A percentile compares a stretch with the other conserved stretches of the same genome.
phyloP scores from a whole-genome alignment of 2,888 invertebrate genomes.

The Melanostoma mellinum region DNA sequence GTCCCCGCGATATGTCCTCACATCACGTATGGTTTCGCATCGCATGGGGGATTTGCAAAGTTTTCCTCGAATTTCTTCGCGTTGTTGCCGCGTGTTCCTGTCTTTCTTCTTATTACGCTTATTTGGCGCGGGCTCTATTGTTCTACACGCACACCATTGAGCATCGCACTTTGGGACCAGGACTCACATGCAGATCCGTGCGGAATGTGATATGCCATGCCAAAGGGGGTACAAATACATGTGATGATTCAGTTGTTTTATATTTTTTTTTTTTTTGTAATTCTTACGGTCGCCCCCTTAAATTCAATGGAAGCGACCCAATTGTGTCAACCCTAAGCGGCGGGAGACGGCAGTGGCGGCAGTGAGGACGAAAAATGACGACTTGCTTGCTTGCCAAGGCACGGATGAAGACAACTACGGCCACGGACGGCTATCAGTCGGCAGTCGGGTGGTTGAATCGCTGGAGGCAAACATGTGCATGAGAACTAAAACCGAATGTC shows the following conservation, averaged over 20 bases:
- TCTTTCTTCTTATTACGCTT: slow-evolving; percentile 78
- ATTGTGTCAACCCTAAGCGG: slow-evolving; percentile 70
- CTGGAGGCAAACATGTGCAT: slow-evolving; percentile 70
- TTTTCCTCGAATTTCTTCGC: slow-evolving; percentile 71
- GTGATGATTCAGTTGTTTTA: slow-evolving; percentile 39
- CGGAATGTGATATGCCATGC: slow-evolving; percentile 63
- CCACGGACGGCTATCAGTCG: slow-evolving; percentile 65
- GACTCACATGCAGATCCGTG: slow-evolving; percentile 66
- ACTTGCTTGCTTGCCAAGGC: slow-evolving; percentile 2
- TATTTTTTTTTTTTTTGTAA: slow-evolving; percentile 22
- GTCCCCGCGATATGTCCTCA: slow-evolving; percentile 65
- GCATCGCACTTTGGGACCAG: slow-evolving; percentile 37
- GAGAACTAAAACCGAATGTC: slow-evolving; percentile 33
- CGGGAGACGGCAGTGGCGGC: slow-evolving; percentile 5
- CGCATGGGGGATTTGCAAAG: slow-evolving; percentile 64
- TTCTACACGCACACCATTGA: slow-evolving; percentile 57
- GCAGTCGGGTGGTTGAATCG: slow-evolving; percentile 40
- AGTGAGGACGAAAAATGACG: slow-evolving; percentile 28
- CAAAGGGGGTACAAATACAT: slow-evolving; percentile 50
- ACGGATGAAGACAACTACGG: slow-evolving; percentile 23
- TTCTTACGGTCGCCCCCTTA: slow-evolving; percentile 65
- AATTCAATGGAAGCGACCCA: slow-evolving; percentile 62
- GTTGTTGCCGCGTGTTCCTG: slow-evolving; percentile 74
- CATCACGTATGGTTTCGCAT: slow-evolving; percentile 70
- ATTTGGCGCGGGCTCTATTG: slow-evolving; percentile 75